Evolutionary conservation across 2,797 vertebrate genomes (phyloP).

Genomic region (Microhierax caerulescens): DNA sequence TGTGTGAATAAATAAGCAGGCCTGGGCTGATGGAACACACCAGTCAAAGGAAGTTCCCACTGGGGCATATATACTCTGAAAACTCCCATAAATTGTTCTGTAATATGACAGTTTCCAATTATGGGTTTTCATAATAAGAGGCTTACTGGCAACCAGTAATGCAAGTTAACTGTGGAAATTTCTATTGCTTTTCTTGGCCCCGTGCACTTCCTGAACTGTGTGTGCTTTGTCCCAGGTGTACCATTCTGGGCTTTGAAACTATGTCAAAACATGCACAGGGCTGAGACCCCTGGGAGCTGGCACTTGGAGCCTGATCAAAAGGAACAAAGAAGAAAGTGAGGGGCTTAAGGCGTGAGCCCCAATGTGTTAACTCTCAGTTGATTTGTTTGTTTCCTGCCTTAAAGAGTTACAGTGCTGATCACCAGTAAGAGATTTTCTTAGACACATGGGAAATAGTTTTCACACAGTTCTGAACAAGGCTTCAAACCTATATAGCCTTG

Average conservation of each 20-base stretch:
- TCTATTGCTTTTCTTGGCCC: conserved; percentile 88
- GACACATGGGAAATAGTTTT: neutral
- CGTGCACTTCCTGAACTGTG: conserved; percentile 78
- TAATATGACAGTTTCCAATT: conserved; percentile 67
- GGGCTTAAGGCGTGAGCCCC: neutral
- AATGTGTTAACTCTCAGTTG: neutral
- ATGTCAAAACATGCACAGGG: conserved; percentile 79
- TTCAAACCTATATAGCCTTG: neutral
- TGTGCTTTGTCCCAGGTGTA: conserved; percentile 83
- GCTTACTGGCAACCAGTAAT: conserved; percentile 71
- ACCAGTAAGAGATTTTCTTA: neutral
- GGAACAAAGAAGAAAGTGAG: neutral
- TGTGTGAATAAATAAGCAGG: neutral
- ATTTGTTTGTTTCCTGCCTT: conserved; percentile 22
- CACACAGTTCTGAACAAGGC: neutral
- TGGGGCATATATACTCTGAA: conserved; percentile 4
- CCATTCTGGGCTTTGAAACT: conserved; percentile 80
- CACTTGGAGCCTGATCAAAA: conserved; percentile 64
- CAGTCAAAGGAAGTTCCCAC: conserved; percentile 45
- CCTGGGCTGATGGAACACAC: neutral
- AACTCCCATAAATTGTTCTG: conserved; percentile 60
- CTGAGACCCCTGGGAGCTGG: conserved; percentile 73
- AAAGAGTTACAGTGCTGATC: neutral
- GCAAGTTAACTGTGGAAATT: conserved; percentile 83
- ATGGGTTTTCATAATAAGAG: conserved; percentile 64